These are phyloP conservation scores for Elgonia sp. DNA, from an alignment of 2,888 invertebrate genomes.

Conservation along the genomic window DNA sequence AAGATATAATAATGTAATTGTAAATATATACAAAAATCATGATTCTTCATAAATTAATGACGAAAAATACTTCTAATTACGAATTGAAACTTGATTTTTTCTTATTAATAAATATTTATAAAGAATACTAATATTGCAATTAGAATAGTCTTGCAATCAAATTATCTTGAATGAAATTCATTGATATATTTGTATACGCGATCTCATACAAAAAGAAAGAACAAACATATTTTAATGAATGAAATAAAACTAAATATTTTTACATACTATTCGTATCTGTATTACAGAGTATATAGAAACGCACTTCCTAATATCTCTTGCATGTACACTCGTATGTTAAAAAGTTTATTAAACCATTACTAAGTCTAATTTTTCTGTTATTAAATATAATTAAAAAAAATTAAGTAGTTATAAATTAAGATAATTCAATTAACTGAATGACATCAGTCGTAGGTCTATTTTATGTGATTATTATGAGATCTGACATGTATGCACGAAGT, in stretches of 20 bases:
- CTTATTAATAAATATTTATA: not conserved
- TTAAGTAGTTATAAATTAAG: not conserved
- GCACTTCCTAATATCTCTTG: conserved; percentile 31
- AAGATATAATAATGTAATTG: not conserved
- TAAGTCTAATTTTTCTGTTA: not conserved
- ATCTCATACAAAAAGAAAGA: not conserved
- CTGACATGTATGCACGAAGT: conserved; percentile 33
- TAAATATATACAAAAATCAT: not conserved
- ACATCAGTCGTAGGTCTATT: not conserved
- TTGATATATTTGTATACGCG: conserved; percentile 18
- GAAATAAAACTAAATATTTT: conserved; percentile 35
- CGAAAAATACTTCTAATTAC: not conserved
- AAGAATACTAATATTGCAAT: not conserved
- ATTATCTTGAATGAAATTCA: conserved; percentile 14
- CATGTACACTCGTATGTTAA: not conserved
- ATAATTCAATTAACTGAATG: not conserved
- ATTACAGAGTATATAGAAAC: conserved; percentile 27
- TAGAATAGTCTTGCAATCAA: not conserved
- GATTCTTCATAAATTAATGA: not conserved
- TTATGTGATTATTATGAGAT: not conserved
- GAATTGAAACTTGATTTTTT: not conserved
- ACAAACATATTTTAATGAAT: conserved; percentile 30
- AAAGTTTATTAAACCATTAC: not conserved
- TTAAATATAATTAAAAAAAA: not conserved
- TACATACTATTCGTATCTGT: conserved; percentile 29